phyloP scores from a whole-genome alignment of 2,113 vertebrate genomes.

The Sylvilagus bachmani region DNA sequence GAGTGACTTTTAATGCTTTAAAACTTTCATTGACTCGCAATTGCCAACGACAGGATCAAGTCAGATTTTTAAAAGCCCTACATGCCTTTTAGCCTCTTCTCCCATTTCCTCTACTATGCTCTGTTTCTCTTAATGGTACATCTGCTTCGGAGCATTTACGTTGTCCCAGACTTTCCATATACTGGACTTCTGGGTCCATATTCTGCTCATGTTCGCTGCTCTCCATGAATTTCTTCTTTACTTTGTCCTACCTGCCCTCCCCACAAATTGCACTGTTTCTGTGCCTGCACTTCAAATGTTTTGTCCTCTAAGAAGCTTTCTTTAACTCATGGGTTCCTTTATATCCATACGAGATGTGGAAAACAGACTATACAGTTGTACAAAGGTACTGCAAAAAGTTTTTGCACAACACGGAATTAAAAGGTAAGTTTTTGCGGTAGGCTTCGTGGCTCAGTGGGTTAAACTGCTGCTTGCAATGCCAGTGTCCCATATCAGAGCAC shows the following conservation, averaged over 20 bases:
- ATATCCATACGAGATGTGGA: accelerated
- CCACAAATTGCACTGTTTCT: background rate
- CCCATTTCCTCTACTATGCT: background rate
- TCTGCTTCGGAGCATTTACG: background rate
- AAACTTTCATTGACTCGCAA: conserved; percentile 59
- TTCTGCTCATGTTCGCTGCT: background rate
- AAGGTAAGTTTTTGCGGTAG: no score
- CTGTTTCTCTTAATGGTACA: background rate
- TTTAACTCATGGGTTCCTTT: background rate
- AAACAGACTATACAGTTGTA: accelerated
- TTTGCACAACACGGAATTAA: no score
- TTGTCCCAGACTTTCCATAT: background rate
- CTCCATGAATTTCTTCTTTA: background rate
- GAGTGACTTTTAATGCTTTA: conserved; percentile 60
- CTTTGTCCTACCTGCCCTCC: background rate
- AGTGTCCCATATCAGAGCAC: no score
- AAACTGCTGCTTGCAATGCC: no score
- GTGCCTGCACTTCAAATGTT: no score
- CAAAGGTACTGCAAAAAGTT: no score
- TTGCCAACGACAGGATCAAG: background rate
- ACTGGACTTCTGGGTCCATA: accelerated
- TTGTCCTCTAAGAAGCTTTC: background rate
- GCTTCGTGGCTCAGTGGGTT: no score
- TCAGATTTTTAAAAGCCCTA: background rate
- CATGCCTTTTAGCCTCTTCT: background rate